These are phyloP conservation scores for Conus canariensis DNA, from an alignment of 2,888 invertebrate species.

Conservation along the genomic window DNA sequence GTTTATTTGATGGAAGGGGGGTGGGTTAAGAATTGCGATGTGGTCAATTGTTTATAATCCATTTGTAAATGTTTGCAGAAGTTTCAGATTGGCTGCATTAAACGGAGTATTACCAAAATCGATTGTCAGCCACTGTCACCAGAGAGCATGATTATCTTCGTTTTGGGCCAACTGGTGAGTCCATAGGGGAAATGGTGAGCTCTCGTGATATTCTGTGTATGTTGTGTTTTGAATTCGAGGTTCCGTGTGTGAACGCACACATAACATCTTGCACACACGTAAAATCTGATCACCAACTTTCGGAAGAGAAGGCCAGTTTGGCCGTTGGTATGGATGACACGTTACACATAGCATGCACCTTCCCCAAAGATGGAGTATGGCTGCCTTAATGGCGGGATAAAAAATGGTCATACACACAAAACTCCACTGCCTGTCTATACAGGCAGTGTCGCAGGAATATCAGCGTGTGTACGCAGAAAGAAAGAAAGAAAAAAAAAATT, in stretches of 20 bases:
- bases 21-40: too few relatives aligned
- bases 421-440: too few relatives aligned
- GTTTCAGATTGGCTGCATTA: conserved; percentile 95
- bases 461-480: too few relatives aligned
- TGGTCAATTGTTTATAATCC: not conserved
- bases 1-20: not conserved
- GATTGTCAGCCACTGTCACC: conserved; percentile 99
- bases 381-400: too few relatives aligned
- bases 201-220: not conserved
- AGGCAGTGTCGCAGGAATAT: too few relatives aligned
- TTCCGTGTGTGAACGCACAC: not conserved
- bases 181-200: not conserved
- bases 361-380: too few relatives aligned
- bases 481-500: too few relatives aligned
- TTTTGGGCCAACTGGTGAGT: conserved; percentile 87
- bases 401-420: too few relatives aligned
- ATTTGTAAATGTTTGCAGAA: conserved; percentile 83
- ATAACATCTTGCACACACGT: too few relatives aligned
- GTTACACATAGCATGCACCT: too few relatives aligned
- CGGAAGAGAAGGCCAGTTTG: too few relatives aligned
- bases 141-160: conserved; percentile 96
- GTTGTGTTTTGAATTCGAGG: not conserved
- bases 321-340: too few relatives aligned
- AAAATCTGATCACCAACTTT: not conserved
- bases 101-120: conserved; percentile 92